Percentiles rank a stretch among this genome's conserved stretches.
Evolutionary conservation across 1,140 invertebrate species (phyloP).

Genomic region (Drosophila eugracilis): DNA sequence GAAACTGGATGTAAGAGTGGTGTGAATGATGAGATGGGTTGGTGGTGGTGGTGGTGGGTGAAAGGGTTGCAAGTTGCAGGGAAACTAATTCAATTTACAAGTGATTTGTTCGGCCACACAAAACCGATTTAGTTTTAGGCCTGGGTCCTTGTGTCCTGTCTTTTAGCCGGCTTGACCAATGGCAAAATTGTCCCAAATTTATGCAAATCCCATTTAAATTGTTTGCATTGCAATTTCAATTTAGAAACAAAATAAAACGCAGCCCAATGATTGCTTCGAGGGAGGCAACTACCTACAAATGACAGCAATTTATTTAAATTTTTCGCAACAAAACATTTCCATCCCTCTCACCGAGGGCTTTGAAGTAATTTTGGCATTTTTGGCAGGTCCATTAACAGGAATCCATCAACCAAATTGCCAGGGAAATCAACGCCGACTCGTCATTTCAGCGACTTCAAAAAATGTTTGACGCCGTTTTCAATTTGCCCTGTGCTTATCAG

Average conservation of each 20-base stretch:
- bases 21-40: background rate
- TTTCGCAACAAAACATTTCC: constrained; percentile 57
- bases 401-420: constrained; percentile 82
- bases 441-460: constrained; percentile 73
- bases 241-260: constrained; percentile 80
- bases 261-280: constrained; percentile 32
- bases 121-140: constrained; percentile 72
- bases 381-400: constrained; percentile 71
- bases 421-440: constrained; percentile 68
- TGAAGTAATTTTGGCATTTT: constrained; percentile 59
- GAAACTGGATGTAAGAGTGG: constrained; percentile 3
- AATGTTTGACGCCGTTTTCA: constrained; percentile 76
- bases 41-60: constrained; percentile 10
- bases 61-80: constrained; percentile 66
- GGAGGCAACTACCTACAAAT: constrained; percentile 52
- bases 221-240: constrained; percentile 83
- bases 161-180: constrained; percentile 57
- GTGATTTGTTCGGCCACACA: constrained; percentile 78
- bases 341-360: constrained; percentile 1
- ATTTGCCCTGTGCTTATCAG: constrained; percentile 77
- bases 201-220: constrained; percentile 84
- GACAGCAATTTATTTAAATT: constrained; percentile 79
- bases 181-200: constrained; percentile 61
- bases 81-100: constrained; percentile 83
- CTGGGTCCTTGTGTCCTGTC: constrained; percentile 12